Conservation (phyloP, 2,888 invertebrate species). For the Ametastegia equiseti region DNA sequence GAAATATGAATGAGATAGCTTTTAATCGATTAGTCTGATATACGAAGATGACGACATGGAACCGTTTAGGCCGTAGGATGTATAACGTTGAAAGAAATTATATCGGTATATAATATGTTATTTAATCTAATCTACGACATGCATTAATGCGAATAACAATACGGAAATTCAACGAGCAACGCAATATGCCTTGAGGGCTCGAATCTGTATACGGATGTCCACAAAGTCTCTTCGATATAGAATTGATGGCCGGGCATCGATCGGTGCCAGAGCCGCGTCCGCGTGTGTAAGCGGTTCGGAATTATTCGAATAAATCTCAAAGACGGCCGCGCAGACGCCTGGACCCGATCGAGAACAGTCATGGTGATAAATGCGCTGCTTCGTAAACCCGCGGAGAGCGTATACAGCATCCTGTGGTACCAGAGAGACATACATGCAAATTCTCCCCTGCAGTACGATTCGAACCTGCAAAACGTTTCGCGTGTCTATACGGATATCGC, state of each 20-base stretch:
- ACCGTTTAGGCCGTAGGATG: conserved; percentile 23
- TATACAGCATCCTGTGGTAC: background rate
- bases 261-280: conserved; percentile 41
- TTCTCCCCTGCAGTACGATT: conserved; percentile 25
- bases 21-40: background rate
- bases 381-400: conserved; percentile 8
- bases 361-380: conserved; percentile 43
- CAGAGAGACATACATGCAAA: conserved; percentile 35
- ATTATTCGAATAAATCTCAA: conserved; percentile 48
- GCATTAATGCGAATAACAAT: conserved; percentile 48
- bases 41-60: background rate
- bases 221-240: conserved; percentile 38
- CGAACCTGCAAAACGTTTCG: conserved; percentile 27
- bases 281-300: conserved; percentile 46
- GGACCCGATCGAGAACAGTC: conserved; percentile 48
- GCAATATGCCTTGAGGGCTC: conserved; percentile 42
- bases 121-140: conserved; percentile 47
- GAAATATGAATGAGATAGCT: background rate
- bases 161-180: conserved; percentile 43
- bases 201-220: conserved; percentile 41
- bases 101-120: conserved; percentile 16
- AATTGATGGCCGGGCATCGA: conserved; percentile 46
- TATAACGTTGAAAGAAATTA: conserved; percentile 8
- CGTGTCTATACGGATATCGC: conserved; percentile 4
- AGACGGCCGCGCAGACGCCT: conserved; percentile 46